phyloP scores from a whole-genome alignment of 1,140 invertebrate species.

The Meteorus sp. region DNA sequence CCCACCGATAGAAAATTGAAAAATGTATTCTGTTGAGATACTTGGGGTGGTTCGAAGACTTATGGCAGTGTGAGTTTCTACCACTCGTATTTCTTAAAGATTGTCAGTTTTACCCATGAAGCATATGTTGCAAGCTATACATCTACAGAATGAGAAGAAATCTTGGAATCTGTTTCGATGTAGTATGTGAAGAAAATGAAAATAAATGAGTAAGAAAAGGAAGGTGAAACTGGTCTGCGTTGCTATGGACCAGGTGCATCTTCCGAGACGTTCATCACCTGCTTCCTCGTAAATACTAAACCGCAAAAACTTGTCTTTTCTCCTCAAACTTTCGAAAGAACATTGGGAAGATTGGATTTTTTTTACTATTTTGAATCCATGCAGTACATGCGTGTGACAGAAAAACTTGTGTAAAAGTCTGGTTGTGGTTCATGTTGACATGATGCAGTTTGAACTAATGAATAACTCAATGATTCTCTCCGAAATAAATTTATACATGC shows the following conservation, averaged over 20 bases:
- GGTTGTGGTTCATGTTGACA: no score
- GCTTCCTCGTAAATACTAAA: conserved; percentile 29
- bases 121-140: no score
- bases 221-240: conserved; percentile 6
- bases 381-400: neutral
- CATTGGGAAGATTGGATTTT: neutral
- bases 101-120: no score
- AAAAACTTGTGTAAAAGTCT: no score
- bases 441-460: no score
- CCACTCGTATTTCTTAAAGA: conserved; percentile 22
- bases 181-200: conserved; percentile 10
- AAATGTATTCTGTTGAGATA: no score
- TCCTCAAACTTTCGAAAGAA: no score
- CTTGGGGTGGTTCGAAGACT: no score
- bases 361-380: neutral
- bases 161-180: conserved; percentile 23
- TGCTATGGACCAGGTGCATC: conserved; percentile 42
- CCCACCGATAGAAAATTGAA: neutral
- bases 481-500: no score
- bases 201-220: no score
- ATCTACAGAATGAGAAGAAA: no score
- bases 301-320: conserved; percentile 15
- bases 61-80: neutral
- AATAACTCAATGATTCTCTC: no score
- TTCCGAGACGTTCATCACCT: conserved; percentile 41